Evolutionary conservation across 2,888 invertebrate species (phyloP), one percentile per base, ranked within the genome.

Genomic region (Palloptera scutellata): DNA sequence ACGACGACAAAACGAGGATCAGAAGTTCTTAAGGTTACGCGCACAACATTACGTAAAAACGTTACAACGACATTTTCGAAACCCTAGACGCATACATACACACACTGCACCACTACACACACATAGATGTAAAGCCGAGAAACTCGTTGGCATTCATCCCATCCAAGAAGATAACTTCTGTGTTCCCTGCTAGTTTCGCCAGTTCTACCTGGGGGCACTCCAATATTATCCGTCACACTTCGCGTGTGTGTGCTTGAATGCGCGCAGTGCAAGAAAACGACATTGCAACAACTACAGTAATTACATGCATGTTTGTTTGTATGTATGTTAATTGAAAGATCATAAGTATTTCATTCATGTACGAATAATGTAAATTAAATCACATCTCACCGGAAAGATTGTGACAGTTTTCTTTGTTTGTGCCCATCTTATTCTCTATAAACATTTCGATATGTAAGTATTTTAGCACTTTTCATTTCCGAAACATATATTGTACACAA

Each of bases 381-480:
- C 75, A 76, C 76, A 73, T 77, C 72, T 75, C 73, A 76, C 74
- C 74, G 73, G 72, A 52, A 75, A 73, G 73, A 75, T 70, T 75
- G 73, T 73, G 70, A 73, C 70, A n/a, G 30, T n/a, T 19, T 57
- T 63, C 65, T 69, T 58, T 58, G 40, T 67, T 67, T 71, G 70
- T 65, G 63, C 57, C 67, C 69, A 64, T 70, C 11, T 53, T 53
- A n/a, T 53, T 17, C 19, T 53, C 10, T 19, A 12, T 15, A 54
- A 11, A 15, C 48, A 48, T 48, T 48, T 48, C 8, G 30, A 30
- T 30, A 30, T 30, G 30, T 30, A 30, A 30, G 30, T 6, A 30
- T 30, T n/a, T 48, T n/a, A 48, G 48, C 48, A 48, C 10, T 48
- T 11, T 42, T 41, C 40, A 61, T 53, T 17, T 53, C 41, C 42